Percentiles rank a stretch among this genome's conserved stretches.
These are phyloP conservation scores for Turdus rufiventris DNA, from an alignment of 2,113 vertebrate genomes.

Conservation along the genomic window DNA sequence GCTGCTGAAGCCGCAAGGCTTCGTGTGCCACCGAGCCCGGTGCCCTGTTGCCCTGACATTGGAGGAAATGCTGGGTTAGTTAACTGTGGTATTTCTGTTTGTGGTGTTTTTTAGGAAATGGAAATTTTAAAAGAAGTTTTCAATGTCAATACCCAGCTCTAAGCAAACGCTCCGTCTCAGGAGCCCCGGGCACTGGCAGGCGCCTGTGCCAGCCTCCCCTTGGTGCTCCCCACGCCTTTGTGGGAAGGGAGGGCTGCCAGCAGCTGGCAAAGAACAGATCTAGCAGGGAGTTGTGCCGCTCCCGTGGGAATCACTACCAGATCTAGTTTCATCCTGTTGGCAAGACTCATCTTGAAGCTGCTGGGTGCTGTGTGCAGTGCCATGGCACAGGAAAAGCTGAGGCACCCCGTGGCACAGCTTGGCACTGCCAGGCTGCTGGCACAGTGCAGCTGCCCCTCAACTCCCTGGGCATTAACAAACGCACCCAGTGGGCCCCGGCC, in stretches of 20 bases:
- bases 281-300: neutral
- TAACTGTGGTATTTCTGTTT: neutral
- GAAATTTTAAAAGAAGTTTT: neutral
- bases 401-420: fast-evolving
- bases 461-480: fast-evolving
- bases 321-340: neutral
- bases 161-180: fast-evolving
- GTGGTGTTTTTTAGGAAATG: neutral
- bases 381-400: fast-evolving
- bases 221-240: neutral
- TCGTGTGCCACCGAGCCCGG: fast-evolving
- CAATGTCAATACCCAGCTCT: neutral
- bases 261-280: neutral
- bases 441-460: neutral
- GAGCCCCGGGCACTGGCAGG: neutral
- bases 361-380: neutral
- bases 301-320: neutral
- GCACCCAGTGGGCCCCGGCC: fast-evolving
- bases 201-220: neutral
- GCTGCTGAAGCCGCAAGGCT: fast-evolving
- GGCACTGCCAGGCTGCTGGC: fast-evolving
- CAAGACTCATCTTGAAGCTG: neutral
- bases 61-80: neutral
- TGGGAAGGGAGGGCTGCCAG: neutral
- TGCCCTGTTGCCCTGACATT: fast-evolving